Conservation (phyloP, 2,797 vertebrate species). For the Loris lydekkerianus region DNA sequence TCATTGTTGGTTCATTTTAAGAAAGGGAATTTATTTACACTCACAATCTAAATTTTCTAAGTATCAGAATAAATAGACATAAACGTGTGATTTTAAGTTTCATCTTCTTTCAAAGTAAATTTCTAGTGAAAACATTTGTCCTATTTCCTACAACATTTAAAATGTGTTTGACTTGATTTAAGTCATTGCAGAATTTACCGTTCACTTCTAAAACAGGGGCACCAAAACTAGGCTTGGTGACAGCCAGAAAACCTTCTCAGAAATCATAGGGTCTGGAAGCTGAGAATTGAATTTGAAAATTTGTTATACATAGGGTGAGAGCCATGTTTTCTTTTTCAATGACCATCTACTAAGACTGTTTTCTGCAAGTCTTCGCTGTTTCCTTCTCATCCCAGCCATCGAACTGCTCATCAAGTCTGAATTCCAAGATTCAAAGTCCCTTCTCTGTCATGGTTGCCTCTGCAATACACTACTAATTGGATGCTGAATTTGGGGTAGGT, state of each 20-base stretch:
- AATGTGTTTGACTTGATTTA: neutral
- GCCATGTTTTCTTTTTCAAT: neutral
- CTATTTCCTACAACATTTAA: neutral
- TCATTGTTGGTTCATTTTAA: neutral
- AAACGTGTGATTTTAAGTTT: neutral
- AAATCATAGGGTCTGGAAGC: neutral
- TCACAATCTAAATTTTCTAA: neutral
- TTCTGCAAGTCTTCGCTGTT: neutral
- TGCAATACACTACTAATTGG: neutral
- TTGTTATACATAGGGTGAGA: neutral
- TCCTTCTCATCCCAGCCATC: neutral
- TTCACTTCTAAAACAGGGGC: neutral
- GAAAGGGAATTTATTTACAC: neutral
- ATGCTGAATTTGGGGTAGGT: neutral
- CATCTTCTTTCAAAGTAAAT: neutral
- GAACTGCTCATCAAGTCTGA: neutral
- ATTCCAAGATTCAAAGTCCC: neutral
- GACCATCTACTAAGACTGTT: neutral
- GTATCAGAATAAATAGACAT: neutral
- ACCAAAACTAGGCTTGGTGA: neutral
- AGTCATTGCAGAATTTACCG: neutral
- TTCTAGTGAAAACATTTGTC: neutral
- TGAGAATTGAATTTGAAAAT: constrained; percentile 22
- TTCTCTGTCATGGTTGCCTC: neutral
- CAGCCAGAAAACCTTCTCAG: neutral